Percentiles rank a stretch among this genome's conserved stretches.
Evolutionary conservation across 1,140 invertebrate species (phyloP).

Genomic region (Temnothorax curvispinosus): DNA sequence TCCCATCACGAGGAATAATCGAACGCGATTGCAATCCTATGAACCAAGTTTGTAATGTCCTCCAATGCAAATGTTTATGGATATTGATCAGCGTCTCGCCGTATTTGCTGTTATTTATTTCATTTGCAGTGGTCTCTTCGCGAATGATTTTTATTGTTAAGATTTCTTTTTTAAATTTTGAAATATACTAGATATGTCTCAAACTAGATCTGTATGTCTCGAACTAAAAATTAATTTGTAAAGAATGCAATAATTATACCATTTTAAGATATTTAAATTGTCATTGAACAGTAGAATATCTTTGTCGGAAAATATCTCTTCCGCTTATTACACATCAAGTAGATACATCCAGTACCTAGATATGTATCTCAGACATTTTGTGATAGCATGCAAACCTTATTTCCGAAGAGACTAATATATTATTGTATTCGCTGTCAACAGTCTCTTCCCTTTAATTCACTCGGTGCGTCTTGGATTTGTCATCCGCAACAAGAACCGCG

Average conservation of each 20-base stretch:
- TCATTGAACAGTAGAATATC: neutral
- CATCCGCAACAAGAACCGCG: constrained; percentile 43
- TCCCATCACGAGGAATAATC: constrained; percentile 71
- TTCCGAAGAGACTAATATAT: constrained; percentile 22
- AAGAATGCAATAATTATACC: neutral
- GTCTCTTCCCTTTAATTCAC: constrained; percentile 37
- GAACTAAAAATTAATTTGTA: neutral
- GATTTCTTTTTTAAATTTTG: neutral
- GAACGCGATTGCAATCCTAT: constrained; percentile 62
- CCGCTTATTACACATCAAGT: neutral
- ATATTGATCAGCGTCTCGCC: neutral
- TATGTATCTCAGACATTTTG: constrained; percentile 23
- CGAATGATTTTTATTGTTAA: neutral
- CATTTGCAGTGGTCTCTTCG: neutral
- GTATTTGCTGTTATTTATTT: neutral
- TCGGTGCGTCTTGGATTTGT: constrained; percentile 42
- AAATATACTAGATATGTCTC: neutral
- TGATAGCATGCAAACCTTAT: neutral
- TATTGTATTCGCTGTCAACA: neutral
- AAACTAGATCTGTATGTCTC: neutral
- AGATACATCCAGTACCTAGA: neutral
- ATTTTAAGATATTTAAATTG: neutral
- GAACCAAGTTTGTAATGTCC: neutral
- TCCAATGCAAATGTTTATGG: neutral
- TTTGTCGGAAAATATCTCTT: neutral